Base-by-base conservation (phyloP, 2,888 invertebrate genomes). In the Dasypogon diadema region DNA sequence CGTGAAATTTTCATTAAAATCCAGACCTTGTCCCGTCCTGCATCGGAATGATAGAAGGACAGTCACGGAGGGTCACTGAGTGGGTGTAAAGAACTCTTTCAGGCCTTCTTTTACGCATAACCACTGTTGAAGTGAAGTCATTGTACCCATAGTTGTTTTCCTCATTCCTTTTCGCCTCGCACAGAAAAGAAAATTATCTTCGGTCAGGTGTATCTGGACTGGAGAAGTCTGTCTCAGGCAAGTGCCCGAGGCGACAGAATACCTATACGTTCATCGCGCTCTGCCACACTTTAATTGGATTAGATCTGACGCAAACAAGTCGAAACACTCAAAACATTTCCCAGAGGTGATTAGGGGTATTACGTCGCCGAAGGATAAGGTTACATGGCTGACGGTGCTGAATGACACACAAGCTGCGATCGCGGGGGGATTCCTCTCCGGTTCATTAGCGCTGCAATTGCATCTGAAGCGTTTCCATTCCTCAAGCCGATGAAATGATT, bases 341-440 rank as follows among this genome's bases (percentile, higher is more conserved):
- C 65, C 65, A 21, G 46, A 48, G 42, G 46, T 46, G 65, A 65
- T 65, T 65, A 65, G 24, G 14, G 65, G 42, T 16, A 22, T 65
- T 46, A 42, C 24, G 42, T 48, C 24, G 65, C 46, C 65, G n/a
- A 65, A 65, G 65, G 65, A 65, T 65, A 65, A 65, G 65, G 65
- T 65, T 65, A 65, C 65, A 65, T 8, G 10, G 37, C 2, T 21
- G 56, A n/a, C 18, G 12, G 51, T 16, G 51, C 18, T 21, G 51
- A 21, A 42, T 21, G 51, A 51, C 18, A 2, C 12, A 8, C 12
- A 48, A 1, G 48, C 5, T 14, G n/a, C n/a, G 12, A n/a, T 48
- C 12, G 48, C 48, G 3, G 42, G 16, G 4, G 51, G 4, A 51
- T 51, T 51, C 18, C 51, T 51, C 21, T 18, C 2, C 16, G 6